Base-by-base conservation (phyloP, 1,140 invertebrate genomes). In the Drosophila dunni region DNA sequence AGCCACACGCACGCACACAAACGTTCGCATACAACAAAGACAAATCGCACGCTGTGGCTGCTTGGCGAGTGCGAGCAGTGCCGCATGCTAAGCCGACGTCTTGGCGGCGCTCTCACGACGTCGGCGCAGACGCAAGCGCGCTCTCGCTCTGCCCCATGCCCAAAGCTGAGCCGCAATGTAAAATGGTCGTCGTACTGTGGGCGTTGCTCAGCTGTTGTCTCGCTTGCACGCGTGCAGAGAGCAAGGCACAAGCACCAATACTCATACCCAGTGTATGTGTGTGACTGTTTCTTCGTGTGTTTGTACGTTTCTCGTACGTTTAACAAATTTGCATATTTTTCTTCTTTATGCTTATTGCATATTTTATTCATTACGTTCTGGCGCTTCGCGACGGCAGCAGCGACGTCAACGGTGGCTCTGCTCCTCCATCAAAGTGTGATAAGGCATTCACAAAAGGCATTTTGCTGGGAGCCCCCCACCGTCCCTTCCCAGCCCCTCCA, bases 331-430 rank as follows among this genome's bases (percentile, higher is more conserved):
- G 79, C 82, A 86, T 86, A 86, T 78, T 86, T 82, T 78, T 73
- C 75, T 75, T 72, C 75, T 88, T 86, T 79, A 75, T 81, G 82
- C 76, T 88, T 88, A 86, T 86, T 88, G 79, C 83, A 86, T 86
- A 86, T 82, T 86, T 86, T 86, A 86, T 86, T 86, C 83, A 86
- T 86, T 86, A 88, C 76, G 68, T 86, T 88, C 76, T 86, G 83
- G 79, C 75, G 78, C 78, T 86, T 71, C 74, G 72, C 58, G 24
- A 24, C 54, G 29, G 66, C 70, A 24, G 46, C 54, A 62, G 51
- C 76, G 57, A 40, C 36, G 29, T 57, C 68, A 48, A 34, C 66
- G 46, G 42, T 36, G 20, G 51, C 65, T 51, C 38, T 73, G 48
- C 65, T 51, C 38, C 77, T 69, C 9, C 42, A 67, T 46, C 76